These are phyloP conservation scores for Eilema griseolum DNA, from an alignment of 2,888 invertebrate species.

Conservation along the genomic window DNA sequence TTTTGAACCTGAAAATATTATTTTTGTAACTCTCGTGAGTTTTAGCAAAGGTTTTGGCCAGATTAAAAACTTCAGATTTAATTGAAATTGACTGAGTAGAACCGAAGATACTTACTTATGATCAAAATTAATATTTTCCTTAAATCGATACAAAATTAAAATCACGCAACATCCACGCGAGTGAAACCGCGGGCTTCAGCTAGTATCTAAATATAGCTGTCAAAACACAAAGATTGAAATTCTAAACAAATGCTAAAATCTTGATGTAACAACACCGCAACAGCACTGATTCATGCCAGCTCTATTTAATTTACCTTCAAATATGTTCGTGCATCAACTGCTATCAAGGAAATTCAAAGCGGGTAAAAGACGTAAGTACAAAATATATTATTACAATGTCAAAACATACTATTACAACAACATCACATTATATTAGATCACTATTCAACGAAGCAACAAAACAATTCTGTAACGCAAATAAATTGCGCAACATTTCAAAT, in stretches of 20 bases:
- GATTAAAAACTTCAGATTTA: no score
- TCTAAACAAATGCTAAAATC: not conserved
- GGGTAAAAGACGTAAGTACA: not conserved
- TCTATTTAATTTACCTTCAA: not conserved
- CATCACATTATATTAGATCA: not conserved
- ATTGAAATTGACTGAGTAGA: no score
- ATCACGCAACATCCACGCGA: no score
- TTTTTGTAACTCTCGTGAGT: no score
- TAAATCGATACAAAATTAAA: no score
- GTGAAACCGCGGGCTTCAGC: no score
- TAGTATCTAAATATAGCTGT: not conserved
- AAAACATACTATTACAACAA: not conserved
- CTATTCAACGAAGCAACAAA: not conserved
- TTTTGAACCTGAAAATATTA: no score
- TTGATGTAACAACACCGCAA: not conserved
- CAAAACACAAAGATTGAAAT: not conserved
- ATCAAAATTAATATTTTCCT: no score
- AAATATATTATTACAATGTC: not conserved
- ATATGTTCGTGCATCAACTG: not conserved
- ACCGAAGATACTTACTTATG: no score
- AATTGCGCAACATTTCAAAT: conserved; percentile 18
- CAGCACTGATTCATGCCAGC: not conserved
- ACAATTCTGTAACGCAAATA: conserved; percentile 9
- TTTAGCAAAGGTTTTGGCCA: no score
- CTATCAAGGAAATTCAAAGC: not conserved